Base-by-base conservation (phyloP, 1,140 invertebrate species). In the Sycophaga agraensis region DNA sequence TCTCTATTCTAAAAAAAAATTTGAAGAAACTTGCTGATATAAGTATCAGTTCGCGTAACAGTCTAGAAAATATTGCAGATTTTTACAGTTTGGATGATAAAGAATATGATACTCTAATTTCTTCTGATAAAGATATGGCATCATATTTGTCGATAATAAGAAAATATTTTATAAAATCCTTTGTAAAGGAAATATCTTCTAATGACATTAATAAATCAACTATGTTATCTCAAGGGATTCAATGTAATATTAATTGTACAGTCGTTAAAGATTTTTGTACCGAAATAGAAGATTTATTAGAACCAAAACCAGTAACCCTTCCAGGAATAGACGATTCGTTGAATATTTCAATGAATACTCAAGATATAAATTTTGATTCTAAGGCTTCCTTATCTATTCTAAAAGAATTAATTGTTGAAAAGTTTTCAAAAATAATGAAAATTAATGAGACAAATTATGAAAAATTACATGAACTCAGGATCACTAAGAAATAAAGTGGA, bases 1-100 rank as follows among this genome's bases (percentile, higher is more conserved):
- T 74, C 6, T 54, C 43, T 0, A 14, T 73, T 4, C 2, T 59
- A 1, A 72, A 51, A n/a, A 26, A 67, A 7, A 62, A 39, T 9
- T 17, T 68, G 5, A 63, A 53, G 26, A 34, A 58, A 39, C 2
- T 56, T 17, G 37, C 34, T 12, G 26, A 62, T 19, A 19, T 3
- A 11, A 39, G 49, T 19, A 34, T 50, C 5, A 17, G 7, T 14
- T 1, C 16, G 4, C 2, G 9, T 9, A 4, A 54, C 16, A 14
- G n/a, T 7, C 22, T 22, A 17, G 31, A 37, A 3, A 17, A 35
- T 22, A 0, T 16, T 17, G 28, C 2, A 1, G 24, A 37, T 5
- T 21, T 46, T 0, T 17, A 60, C 17, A 42, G 4, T 21, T n/a
- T 24, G 34, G 21, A 2, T 0, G 8, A 8, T 9, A 9, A 51